Conservation (phyloP, 1,140 invertebrate genomes). For the Ericerus pela region DNA sequence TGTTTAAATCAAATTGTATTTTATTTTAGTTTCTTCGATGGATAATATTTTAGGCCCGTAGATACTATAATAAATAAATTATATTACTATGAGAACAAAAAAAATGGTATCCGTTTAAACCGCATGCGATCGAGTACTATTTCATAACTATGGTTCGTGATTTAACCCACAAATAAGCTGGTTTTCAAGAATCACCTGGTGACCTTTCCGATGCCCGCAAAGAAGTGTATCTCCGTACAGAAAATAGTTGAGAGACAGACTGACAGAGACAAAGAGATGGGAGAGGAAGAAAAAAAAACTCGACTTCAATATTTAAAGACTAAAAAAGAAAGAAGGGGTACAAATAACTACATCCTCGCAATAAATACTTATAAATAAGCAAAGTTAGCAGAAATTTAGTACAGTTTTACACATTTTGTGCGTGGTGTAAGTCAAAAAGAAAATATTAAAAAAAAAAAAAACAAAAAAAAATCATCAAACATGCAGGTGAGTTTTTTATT, state of each 20-base stretch:
- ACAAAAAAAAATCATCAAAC: neutral
- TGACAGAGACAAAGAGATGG: too few species aligned
- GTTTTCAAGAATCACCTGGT: slow-evolving; percentile 7
- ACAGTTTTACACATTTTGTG: slow-evolving; percentile 1
- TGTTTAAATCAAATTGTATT: too few species aligned
- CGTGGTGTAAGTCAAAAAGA: neutral
- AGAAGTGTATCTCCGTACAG: neutral
- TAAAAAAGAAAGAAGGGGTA: neutral
- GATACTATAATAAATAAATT: too few species aligned
- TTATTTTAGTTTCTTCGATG: too few species aligned
- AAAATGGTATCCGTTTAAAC: too few species aligned
- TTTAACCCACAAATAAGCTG: slow-evolving; percentile 7
- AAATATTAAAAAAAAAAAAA: neutral
- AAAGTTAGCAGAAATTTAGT: neutral
- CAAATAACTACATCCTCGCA: too few species aligned
- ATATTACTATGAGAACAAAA: too few species aligned
- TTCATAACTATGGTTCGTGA: slow-evolving; percentile 1
- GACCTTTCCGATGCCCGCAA: neutral
- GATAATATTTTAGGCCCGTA: too few species aligned
- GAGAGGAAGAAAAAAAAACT: too few species aligned
- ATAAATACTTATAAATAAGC: slow-evolving; percentile 3
- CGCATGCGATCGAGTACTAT: too few species aligned
- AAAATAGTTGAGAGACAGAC: too few species aligned
- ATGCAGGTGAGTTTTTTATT: slow-evolving; percentile 10
- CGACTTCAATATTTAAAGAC: too few species aligned